phyloP scores from a whole-genome alignment of 64 coral and sea anemone genomes.

The Anthopleura sola region DNA sequence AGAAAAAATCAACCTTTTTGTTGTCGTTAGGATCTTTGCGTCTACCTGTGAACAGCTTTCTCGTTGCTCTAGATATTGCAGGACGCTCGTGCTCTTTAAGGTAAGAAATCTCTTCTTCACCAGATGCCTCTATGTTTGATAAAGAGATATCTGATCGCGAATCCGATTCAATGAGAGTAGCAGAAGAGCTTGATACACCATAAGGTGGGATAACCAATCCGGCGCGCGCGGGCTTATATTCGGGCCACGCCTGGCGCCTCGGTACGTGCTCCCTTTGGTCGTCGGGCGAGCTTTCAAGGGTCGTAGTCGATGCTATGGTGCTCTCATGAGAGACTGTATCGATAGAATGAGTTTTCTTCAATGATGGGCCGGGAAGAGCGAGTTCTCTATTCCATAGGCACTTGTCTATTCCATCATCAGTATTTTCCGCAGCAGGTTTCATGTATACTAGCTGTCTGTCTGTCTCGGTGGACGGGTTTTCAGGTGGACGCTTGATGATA shows the following conservation, averaged over 20 bases:
- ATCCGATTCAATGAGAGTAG: neutral
- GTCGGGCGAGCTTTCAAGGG: neutral
- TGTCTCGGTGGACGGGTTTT: neutral
- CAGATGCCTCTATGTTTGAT: neutral
- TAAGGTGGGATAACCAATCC: neutral
- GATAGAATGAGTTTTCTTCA: constrained; percentile 1
- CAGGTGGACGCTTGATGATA: neutral
- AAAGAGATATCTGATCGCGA: neutral
- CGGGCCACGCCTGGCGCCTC: constrained; percentile 10
- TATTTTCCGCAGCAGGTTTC: neutral
- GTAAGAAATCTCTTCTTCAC: neutral
- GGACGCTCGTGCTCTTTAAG: neutral
- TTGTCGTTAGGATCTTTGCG: neutral
- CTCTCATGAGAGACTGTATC: neutral
- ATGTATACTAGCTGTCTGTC: neutral
- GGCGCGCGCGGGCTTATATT: neutral
- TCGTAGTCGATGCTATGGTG: neutral
- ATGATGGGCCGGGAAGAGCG: neutral
- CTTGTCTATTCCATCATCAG: neutral
- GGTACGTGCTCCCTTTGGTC: neutral
- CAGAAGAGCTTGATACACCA: neutral
- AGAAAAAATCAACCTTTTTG: neutral
- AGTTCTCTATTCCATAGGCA: neutral
- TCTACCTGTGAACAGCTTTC: constrained; percentile 13
- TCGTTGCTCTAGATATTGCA: neutral